Base-by-base conservation (phyloP, 2,113 vertebrate genomes). In the Pseudolaguvia tuberculata region DNA sequence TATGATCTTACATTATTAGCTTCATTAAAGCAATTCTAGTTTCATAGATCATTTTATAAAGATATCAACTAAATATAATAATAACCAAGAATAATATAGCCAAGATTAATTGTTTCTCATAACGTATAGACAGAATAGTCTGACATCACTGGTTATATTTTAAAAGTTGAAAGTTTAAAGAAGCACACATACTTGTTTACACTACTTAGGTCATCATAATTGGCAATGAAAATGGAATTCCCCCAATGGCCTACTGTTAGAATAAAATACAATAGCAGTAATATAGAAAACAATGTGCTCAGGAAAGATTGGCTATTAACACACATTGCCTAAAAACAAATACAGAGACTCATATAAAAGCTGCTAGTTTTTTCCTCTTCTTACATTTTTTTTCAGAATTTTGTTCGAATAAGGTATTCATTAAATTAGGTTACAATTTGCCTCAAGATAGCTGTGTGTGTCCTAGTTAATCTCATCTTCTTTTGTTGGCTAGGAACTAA, bases 391-490 rank as follows among this genome's bases (percentile, higher is more conserved):
- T 9, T n/a, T 20, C 6, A n/a, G 25, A 18, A 8, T 68, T 68
- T 31, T 68, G 51, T 52, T 31, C 10, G 48, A 68, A 52, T 68
- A n/a, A 31, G 47, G 5, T 2, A 23, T 52, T 68, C 48, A 13
- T 52, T 31, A n/a, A 68, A 20, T 51, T 52, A 68, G 66, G 47
- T 29, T 27, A 52, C 25, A n/a, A 10, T 68, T 52, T 31, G 66
- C 66, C 66, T 62, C 5, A 52, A 61, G 50, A 23, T 7, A 39
- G 55, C 66, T 42, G 10, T 67, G 77, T 63, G 25, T 71, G 81
- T 79, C 79, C 81, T 71, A 84, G 76, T 84, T 75, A 57, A 56
- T 73, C 57, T 56, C 14, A 69, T 77, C 56, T 48, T 73, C 27
- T 23, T 20, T 23, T 52, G 39, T 51, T 27, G 67, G 50, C 73